phyloP scores from a whole-genome alignment of 1,140 invertebrate species.

The Halesus radiatus region DNA sequence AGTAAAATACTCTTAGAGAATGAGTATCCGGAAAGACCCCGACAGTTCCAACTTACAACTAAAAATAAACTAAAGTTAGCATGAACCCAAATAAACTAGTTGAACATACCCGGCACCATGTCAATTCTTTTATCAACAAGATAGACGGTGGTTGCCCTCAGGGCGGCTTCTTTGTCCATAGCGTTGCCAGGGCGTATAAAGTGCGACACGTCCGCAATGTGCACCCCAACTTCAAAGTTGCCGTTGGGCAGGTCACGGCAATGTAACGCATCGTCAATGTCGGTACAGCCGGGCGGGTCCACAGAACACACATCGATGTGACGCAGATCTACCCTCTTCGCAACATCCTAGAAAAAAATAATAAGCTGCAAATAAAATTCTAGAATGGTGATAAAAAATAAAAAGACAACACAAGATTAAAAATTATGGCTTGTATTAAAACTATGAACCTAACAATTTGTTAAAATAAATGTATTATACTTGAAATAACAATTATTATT shows the following conservation, averaged over 20 bases:
- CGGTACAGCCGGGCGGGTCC: constrained; percentile 98
- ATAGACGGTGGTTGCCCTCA: constrained; percentile 91
- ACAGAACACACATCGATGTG: constrained; percentile 94
- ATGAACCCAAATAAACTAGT: too few relatives aligned
- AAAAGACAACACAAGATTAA: too few relatives aligned
- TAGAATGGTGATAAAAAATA: too few relatives aligned
- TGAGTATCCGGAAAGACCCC: too few relatives aligned
- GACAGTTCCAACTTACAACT: too few relatives aligned
- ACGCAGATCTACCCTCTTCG: constrained; percentile 85
- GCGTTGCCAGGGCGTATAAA: constrained; percentile 92
- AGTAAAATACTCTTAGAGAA: too few relatives aligned
- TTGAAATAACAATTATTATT: too few relatives aligned
- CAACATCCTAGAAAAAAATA: constrained; percentile 77
- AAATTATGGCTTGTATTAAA: too few relatives aligned
- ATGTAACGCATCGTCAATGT: constrained; percentile 99
- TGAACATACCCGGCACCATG: constrained; percentile 82
- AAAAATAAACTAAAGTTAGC: too few relatives aligned
- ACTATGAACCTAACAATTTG: too few relatives aligned
- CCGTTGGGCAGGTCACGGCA: constrained; percentile 83
- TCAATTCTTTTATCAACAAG: constrained; percentile 90
- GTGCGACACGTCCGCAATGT: constrained; percentile 96
- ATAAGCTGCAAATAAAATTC: too few relatives aligned
- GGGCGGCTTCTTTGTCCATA: constrained; percentile 89
- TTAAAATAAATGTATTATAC: too few relatives aligned
- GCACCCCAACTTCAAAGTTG: constrained; percentile 92